phyloP scores from a whole-genome alignment of 2,113 vertebrate species.

The Tyrannus savana region DNA sequence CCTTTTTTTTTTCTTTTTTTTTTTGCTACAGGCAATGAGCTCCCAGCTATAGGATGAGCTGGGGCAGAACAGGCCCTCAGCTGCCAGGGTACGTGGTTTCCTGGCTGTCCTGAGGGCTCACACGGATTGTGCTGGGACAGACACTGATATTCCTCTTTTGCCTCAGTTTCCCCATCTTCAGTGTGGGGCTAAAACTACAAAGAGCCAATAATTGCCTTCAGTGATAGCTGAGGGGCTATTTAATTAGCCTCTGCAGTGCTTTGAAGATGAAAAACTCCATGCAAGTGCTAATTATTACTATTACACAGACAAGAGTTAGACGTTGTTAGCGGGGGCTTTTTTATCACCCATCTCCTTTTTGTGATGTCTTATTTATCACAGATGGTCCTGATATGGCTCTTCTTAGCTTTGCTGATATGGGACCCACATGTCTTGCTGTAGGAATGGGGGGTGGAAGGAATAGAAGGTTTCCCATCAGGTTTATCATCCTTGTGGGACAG shows the following conservation, averaged over 20 bases:
- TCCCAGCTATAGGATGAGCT: not conserved
- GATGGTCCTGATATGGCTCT: not conserved
- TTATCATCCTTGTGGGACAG: not conserved
- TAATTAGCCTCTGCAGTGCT: conserved; percentile 64
- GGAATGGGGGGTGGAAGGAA: not conserved
- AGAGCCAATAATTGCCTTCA: conserved; percentile 51
- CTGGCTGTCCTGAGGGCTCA: not conserved
- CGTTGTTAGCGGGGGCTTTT: not conserved
- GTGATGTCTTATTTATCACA: conserved; percentile 58
- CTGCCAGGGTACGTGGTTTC: not conserved
- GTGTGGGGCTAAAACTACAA: conserved; percentile 37
- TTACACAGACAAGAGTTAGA: conserved; percentile 47
- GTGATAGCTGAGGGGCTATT: conserved; percentile 14
- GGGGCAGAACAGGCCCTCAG: not conserved
- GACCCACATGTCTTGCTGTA: not conserved
- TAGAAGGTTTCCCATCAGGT: not conserved
- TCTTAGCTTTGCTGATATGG: not conserved
- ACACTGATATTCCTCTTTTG: not conserved
- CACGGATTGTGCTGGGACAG: not conserved
- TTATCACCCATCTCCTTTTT: conserved; percentile 16
- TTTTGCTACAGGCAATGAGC: not conserved
- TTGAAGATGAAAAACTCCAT: conserved; percentile 67
- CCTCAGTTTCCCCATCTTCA: conserved; percentile 49
- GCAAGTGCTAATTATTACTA: conserved; percentile 71
- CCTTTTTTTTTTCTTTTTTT: not conserved